Conservation (phyloP, 2,797 vertebrate species). For the Euthynnus affinis region DNA sequence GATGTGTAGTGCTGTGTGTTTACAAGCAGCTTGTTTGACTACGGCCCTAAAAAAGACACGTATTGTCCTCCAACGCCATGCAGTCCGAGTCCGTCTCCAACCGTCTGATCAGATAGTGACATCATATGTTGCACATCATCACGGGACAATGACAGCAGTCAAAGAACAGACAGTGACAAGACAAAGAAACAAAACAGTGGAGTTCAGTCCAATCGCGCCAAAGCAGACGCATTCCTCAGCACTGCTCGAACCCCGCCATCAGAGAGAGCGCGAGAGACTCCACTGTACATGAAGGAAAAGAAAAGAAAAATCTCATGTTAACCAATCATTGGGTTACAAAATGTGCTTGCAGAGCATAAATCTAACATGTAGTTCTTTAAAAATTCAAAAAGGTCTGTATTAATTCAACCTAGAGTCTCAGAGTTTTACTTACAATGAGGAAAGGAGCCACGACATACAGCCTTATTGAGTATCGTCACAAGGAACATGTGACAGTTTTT, state of each 20-base stretch:
- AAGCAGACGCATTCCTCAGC: slow-evolving; percentile 70
- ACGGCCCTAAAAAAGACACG: background rate
- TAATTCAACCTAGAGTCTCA: background rate
- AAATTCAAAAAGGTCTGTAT: background rate
- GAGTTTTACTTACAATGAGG: slow-evolving; percentile 92
- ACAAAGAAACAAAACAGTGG: slow-evolving; percentile 23
- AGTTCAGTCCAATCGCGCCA: slow-evolving; percentile 19
- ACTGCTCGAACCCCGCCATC: slow-evolving; percentile 98
- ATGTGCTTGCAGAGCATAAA: background rate
- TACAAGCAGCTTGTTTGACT: slow-evolving; percentile 7
- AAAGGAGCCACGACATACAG: slow-evolving; percentile 97
- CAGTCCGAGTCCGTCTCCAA: background rate
- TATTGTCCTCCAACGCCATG: background rate
- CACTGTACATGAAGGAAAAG: slow-evolving; percentile 84
- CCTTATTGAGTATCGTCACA: slow-evolving; percentile 97
- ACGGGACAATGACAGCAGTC: slow-evolving; percentile 52
- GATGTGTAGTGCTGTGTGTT: background rate
- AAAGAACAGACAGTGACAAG: slow-evolving; percentile 25
- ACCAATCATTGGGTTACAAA: background rate
- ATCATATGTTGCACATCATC: slow-evolving; percentile 44
- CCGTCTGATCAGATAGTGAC: slow-evolving; percentile 49
- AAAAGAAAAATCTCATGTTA: background rate
- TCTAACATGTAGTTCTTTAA: background rate
- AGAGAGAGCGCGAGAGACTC: slow-evolving; percentile 97
- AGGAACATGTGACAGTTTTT: slow-evolving; percentile 99